Base-by-base conservation (phyloP, 1,140 invertebrate genomes). In the Sitobion miscanthi region DNA sequence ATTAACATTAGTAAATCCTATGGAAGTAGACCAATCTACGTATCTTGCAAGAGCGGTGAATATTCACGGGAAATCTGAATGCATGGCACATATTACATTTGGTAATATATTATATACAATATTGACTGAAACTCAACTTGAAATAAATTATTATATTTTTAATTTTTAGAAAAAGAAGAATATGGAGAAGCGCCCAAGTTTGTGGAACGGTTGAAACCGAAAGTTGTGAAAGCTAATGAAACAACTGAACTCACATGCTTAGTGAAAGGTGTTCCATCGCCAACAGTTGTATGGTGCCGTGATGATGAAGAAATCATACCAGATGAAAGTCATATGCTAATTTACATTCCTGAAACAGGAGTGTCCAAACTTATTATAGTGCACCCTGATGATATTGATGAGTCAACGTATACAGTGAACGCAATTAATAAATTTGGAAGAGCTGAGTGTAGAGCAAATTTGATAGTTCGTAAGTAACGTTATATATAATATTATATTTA, bases 241-340 rank as follows among this genome's bases (percentile, higher is more conserved):
- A 95, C 95, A 92, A 96, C 97, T 7, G 95, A 95, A 21, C 95
- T 97, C 0, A 96, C 96, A 94, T 97, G 97, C 94, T 95, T 95
- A 30, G 96, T 97, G 6, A 96, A 95, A 5, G 97, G 97, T n/a
- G 96, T 96, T 93, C 97, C 97, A 47, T 95, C 95, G 2, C 97
- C 97, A 0, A 96, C 96, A 93, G 96, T 98, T 2, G 97, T 96
- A 94, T 98, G 97, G 97, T 97, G 96, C 94, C 96, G 96, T 85
- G 96, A 96, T n/a, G 96, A 96, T 6, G 95, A 96, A 94, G 96
- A 97, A 94, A 95, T 98, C 5, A 95, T 96, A 93, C 96, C 97
- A 45, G 95, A 96, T 94, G 95, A 96, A 94, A 95, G 95, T 8
- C 95, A 95, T 1, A 95, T 96, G 94, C 95, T 97, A 57, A 95